Conservation (phyloP, 2,797 vertebrate species). For the Podargus strigoides region DNA sequence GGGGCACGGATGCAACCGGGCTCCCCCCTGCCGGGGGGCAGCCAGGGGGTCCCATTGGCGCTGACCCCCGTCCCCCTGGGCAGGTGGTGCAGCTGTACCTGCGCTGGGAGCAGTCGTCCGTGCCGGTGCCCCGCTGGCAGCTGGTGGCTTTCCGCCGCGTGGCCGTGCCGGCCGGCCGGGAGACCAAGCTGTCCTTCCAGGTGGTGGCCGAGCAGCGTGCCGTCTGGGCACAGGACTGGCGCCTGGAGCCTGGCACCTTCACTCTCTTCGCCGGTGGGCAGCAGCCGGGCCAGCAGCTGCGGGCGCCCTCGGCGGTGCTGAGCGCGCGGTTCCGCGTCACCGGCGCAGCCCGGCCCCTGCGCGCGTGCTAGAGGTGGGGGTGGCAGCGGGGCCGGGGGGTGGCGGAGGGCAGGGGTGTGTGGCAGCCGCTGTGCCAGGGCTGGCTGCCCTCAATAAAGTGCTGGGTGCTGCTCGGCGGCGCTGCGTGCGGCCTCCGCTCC, state of each 20-base stretch:
- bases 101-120: slow-evolving; percentile 42
- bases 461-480: neutral
- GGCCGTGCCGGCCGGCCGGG: neutral
- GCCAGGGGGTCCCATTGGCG: fast-evolving
- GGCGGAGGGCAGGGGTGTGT: fast-evolving
- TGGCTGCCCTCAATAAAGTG: slow-evolving; percentile 8
- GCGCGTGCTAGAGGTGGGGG: neutral
- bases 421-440: no score
- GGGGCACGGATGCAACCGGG: fast-evolving
- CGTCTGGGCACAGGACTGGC: slow-evolving; percentile 48
- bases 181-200: slow-evolving; percentile 46
- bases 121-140: slow-evolving; percentile 65
- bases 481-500: no score
- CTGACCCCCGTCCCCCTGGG: fast-evolving
- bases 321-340: neutral
- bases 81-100: slow-evolving; percentile 73
- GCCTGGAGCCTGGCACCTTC: slow-evolving; percentile 48
- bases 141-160: slow-evolving; percentile 63
- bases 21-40: neutral
- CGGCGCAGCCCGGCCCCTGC: neutral
- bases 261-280: slow-evolving; percentile 56
- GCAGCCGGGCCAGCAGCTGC: slow-evolving; percentile 38
- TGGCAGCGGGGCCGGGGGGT: fast-evolving
- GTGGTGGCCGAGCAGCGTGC: slow-evolving; percentile 42
- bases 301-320: slow-evolving; percentile 34